Base-by-base conservation (phyloP, 2,113 vertebrate genomes). In the Chlorodrepanis virens region DNA sequence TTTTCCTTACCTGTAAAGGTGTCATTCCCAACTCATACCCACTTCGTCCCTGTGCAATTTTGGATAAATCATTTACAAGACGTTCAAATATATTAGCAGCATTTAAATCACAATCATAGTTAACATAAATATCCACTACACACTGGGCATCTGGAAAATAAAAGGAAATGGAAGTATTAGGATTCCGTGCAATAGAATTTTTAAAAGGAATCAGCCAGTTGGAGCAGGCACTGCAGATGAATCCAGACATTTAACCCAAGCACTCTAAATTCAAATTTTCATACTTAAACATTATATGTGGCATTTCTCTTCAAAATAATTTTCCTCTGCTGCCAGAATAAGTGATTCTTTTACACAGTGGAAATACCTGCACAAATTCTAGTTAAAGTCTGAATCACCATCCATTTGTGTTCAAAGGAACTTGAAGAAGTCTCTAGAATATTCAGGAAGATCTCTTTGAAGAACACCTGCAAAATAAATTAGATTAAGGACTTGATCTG, bases 361-460 rank as follows among this genome's bases (percentile, higher is more conserved):
- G 50, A 77, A 87, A 63, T 98, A 99, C 99, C 99, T 99, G 99
- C 99, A 97, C 99, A 99, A 97, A 99, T 99, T 93, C 99, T 99
- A 9, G 99, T 99, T 77, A 99, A 98, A 18, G 99, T 99, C 98
- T 99, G 99, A 95, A 99, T 99, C 65, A 99, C 99, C 99, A 99
- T 99, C 99, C 99, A 99, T 91, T 99, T 99, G 97, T 99, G 99
- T 92, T 99, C 99, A 87, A 99, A 99, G 52, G 99, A 99, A 98
- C 99, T 99, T 61, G 99, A 98, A 22, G 99, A 99, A 6, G 99
- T 99, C 96, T 99, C 99, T 92, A 99, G 97, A 96, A 99, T 99
- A 96, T 99, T 99, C 87, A 99, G 97, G 96, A 99, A 99, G 84
- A 99, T 99, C 97, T 99, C 99, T 96, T 99, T 98, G 97, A 99